phyloP scores from a whole-genome alignment of 2,113 vertebrate genomes.

The Chauna torquata region DNA sequence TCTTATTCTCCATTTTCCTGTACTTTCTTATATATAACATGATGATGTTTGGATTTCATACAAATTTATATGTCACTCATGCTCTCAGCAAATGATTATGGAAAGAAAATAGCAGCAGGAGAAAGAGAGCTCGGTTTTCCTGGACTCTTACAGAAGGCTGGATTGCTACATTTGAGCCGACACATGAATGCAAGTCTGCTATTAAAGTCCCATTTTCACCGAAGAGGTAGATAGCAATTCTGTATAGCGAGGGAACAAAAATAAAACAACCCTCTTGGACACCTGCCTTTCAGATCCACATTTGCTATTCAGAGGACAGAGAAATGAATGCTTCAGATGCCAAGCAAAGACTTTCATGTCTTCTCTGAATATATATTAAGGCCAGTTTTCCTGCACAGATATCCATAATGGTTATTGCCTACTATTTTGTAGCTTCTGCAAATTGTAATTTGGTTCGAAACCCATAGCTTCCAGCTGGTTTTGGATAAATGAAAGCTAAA shows the following conservation, averaged over 20 bases:
- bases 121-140: neutral
- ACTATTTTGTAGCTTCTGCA: slow-evolving; percentile 24
- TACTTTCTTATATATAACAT: neutral
- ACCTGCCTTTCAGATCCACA: slow-evolving; percentile 27
- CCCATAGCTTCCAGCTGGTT: slow-evolving; percentile 2
- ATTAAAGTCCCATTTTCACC: neutral
- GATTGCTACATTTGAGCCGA: neutral
- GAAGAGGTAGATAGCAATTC: slow-evolving; percentile 18
- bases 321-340: neutral
- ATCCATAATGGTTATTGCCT: neutral
- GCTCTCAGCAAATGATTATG: neutral
- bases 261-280: neutral
- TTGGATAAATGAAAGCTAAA: neutral
- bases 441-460: neutral
- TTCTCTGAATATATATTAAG: slow-evolving; percentile 14
- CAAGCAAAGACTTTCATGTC: neutral
- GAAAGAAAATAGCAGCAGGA: neutral
- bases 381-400: neutral
- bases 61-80: neutral
- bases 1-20: neutral
- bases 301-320: slow-evolving; percentile 1
- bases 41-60: neutral
- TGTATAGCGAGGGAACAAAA: neutral
- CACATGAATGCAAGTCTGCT: neutral
- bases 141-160: neutral